Percentiles rank a stretch among this genome's conserved stretches.
phyloP scores from a whole-genome alignment of 2,797 vertebrate species.

The Antennarius maculatus region DNA sequence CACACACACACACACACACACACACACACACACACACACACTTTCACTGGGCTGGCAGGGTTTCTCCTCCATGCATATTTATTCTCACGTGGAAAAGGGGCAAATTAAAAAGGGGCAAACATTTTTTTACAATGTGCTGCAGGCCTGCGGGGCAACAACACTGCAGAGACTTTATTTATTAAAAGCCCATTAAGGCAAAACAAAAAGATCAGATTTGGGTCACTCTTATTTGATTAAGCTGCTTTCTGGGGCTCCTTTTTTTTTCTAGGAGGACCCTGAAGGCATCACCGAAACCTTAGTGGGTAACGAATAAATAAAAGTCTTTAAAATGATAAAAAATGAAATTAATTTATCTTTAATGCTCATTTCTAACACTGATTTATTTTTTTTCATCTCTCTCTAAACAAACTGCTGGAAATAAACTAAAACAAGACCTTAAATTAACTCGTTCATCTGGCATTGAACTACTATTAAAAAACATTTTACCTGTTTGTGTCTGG shows the following conservation, averaged over 20 bases:
- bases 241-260: conserved; percentile 6
- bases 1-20: too few species aligned
- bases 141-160: conserved; percentile 16
- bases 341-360: too few species aligned
- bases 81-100: conserved; percentile 1
- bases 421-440: background rate
- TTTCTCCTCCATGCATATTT: conserved; percentile 10
- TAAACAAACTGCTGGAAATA: too few species aligned
- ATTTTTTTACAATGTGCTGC: background rate
- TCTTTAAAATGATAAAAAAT: background rate
- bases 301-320: conserved; percentile 32
- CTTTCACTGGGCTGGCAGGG: conserved; percentile 49
- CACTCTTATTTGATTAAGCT: conserved; percentile 33
- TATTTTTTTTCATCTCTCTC: too few species aligned
- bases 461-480: background rate
- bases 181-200: conserved; percentile 9
- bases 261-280: conserved; percentile 16
- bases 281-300: conserved; percentile 17
- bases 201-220: conserved; percentile 36
- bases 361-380: too few species aligned
- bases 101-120: conserved; percentile 6
- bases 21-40: background rate
- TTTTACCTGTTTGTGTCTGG: too few species aligned
- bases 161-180: conserved; percentile 4
- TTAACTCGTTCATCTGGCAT: background rate